A percentile compares a stretch with the other conserved stretches of the same genome.
Evolutionary conservation across 2,113 vertebrate species (phyloP).

Genomic region (Dascyllus trimaculatus): DNA sequence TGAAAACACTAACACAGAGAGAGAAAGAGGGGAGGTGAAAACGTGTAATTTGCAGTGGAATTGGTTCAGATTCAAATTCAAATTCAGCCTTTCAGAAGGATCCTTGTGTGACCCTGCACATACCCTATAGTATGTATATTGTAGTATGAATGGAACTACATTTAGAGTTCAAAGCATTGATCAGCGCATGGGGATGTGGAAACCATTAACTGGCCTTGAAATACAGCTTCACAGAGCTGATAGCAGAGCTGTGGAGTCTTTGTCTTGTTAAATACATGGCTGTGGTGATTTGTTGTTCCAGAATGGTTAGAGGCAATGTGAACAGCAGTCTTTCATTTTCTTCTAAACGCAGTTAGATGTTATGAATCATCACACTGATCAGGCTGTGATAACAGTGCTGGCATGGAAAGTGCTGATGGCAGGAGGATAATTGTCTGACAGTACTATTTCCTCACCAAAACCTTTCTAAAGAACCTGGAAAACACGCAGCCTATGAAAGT

Average conservation of each 20-base stretch:
- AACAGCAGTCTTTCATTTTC: background rate
- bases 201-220: background rate
- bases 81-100: too few species aligned
- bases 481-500: constrained; percentile 23
- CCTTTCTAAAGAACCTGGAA: background rate
- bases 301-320: background rate
- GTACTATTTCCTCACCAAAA: constrained; percentile 29
- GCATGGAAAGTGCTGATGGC: constrained; percentile 17
- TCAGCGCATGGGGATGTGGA: too few species aligned
- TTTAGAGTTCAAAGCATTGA: too few species aligned
- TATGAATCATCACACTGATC: constrained; percentile 31
- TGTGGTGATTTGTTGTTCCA: background rate
- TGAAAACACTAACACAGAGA: too few species aligned
- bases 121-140: too few species aligned
- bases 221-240: background rate
- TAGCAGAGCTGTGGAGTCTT: background rate
- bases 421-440: constrained; percentile 20
- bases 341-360: constrained; percentile 13
- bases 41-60: too few species aligned
- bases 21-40: too few species aligned
- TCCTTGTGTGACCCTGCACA: too few species aligned
- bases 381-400: constrained; percentile 17
- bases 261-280: background rate
- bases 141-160: too few species aligned
- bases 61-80: too few species aligned